Evolutionary conservation across 2,797 vertebrate species (phyloP).

Genomic region (Myripristis jacobus): DNA sequence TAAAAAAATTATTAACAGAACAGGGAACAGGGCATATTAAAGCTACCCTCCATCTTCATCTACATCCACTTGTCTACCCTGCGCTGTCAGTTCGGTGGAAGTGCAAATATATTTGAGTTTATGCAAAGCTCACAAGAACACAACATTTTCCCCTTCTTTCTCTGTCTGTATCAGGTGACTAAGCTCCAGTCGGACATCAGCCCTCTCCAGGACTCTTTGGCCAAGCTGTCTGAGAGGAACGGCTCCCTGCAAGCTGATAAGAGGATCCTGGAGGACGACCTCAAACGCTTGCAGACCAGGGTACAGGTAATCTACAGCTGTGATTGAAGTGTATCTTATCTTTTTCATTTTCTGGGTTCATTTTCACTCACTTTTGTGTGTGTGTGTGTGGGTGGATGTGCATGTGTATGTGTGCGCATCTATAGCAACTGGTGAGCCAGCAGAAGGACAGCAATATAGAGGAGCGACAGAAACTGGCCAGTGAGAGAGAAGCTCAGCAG

Average conservation of each 20-base stretch:
- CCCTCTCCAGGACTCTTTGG: conserved; percentile 92
- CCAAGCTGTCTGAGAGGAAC: conserved; percentile 93
- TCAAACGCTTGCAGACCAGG: conserved; percentile 92
- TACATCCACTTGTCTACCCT: no score
- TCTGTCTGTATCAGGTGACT: conserved; percentile 80
- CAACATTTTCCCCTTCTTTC: not conserved
- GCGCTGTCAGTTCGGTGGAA: no score
- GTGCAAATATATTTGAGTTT: no score
- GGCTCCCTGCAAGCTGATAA: conserved; percentile 95
- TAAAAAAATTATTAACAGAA: no score
- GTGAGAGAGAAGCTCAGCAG: conserved; percentile 90
- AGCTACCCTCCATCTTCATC: no score
- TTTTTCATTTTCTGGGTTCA: no score
- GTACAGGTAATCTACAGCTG: conserved; percentile 80
- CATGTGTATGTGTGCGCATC: not conserved
- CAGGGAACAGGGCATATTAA: no score
- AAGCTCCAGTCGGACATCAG: conserved; percentile 93
- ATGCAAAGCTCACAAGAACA: no score
- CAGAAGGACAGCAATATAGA: conserved; percentile 94
- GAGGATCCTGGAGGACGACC: conserved; percentile 94
- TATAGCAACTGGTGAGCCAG: conserved; percentile 92
- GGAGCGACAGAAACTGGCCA: conserved; percentile 90
- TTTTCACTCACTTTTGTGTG: not conserved
- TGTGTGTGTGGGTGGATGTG: no score
- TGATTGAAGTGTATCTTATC: not conserved